Evolutionary conservation across 1,140 invertebrate genomes (phyloP).

Genomic region (Micrasema longulum): DNA sequence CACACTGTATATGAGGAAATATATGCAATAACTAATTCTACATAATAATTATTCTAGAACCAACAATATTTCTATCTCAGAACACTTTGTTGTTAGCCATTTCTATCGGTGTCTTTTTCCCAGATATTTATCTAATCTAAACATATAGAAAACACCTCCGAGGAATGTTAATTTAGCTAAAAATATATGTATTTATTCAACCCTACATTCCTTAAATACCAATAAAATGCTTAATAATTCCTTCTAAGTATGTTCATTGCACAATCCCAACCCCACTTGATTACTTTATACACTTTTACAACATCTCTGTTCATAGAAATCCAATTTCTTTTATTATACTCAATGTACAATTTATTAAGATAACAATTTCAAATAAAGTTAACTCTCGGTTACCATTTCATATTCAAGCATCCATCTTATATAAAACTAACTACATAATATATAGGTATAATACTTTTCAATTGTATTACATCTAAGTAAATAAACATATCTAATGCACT

Average conservation of each 20-base stretch:
- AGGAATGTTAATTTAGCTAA: slow-evolving; percentile 38
- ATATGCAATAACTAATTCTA: slow-evolving; percentile 41
- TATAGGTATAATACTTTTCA: slow-evolving; percentile 31
- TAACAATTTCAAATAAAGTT: too few relatives aligned
- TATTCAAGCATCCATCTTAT: slow-evolving; percentile 9
- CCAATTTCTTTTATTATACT: too few relatives aligned
- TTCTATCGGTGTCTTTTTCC: background rate
- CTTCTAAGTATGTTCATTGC: slow-evolving; percentile 18
- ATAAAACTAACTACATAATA: background rate
- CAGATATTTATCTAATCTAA: slow-evolving; percentile 21
- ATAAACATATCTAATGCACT: slow-evolving; percentile 21
- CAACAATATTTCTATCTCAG: slow-evolving; percentile 35
- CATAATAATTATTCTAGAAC: slow-evolving; percentile 40
- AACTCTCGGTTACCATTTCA: slow-evolving; percentile 8
- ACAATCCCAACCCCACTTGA: slow-evolving; percentile 24
- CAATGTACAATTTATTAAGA: too few relatives aligned
- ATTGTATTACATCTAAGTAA: slow-evolving; percentile 38
- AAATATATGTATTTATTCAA: slow-evolving; percentile 41
- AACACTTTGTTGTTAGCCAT: slow-evolving; percentile 21
- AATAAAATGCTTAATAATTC: background rate
- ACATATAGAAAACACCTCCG: slow-evolving; percentile 39
- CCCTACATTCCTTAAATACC: slow-evolving; percentile 27
- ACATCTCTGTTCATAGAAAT: background rate
- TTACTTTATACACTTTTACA: slow-evolving; percentile 14
- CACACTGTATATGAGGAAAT: slow-evolving; percentile 29